These are phyloP conservation scores for Beris morrisii DNA, from an alignment of 2,888 invertebrate species.

Conservation along the genomic window DNA sequence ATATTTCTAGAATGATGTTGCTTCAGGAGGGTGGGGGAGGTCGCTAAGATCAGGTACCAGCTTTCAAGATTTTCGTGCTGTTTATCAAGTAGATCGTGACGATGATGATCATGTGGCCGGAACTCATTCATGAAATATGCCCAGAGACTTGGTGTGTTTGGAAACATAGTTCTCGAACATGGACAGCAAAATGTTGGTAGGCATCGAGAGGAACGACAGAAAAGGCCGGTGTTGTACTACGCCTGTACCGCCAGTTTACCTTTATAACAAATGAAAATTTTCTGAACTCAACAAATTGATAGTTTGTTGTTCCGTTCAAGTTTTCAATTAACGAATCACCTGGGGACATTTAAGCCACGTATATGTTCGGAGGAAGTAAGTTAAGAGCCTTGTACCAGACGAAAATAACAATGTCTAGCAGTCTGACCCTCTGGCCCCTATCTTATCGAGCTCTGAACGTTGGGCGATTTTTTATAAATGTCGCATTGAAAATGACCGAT, in stretches of 20 bases:
- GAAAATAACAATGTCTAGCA: too few species aligned
- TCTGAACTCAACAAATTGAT: slow-evolving; percentile 23
- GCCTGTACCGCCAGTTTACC: slow-evolving; percentile 11
- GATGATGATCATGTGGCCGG: slow-evolving; percentile 28
- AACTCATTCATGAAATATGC: slow-evolving; percentile 30
- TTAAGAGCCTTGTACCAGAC: too few species aligned
- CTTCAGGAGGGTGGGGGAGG: not conserved
- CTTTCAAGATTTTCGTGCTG: slow-evolving; percentile 25
- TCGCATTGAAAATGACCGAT: too few species aligned
- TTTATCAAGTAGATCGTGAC: slow-evolving; percentile 30
- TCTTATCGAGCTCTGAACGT: too few species aligned
- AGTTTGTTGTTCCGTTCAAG: slow-evolving; percentile 10
- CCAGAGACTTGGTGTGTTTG: slow-evolving; percentile 11
- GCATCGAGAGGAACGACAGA: slow-evolving; percentile 4
- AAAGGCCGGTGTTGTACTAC: not conserved
- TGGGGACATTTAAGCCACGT: not conserved
- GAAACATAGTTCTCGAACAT: slow-evolving; percentile 23
- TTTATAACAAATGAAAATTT: slow-evolving; percentile 29
- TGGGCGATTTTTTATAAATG: too few species aligned
- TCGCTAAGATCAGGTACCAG: slow-evolving; percentile 14
- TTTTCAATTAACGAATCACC: slow-evolving; percentile 26
- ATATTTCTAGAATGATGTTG: slow-evolving; percentile 8
- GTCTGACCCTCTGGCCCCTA: too few species aligned
- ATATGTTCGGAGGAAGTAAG: too few species aligned
- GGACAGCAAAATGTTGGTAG: slow-evolving; percentile 7